Base-by-base conservation (phyloP, 1,140 invertebrate genomes). In the Leptoteleia sp. region DNA sequence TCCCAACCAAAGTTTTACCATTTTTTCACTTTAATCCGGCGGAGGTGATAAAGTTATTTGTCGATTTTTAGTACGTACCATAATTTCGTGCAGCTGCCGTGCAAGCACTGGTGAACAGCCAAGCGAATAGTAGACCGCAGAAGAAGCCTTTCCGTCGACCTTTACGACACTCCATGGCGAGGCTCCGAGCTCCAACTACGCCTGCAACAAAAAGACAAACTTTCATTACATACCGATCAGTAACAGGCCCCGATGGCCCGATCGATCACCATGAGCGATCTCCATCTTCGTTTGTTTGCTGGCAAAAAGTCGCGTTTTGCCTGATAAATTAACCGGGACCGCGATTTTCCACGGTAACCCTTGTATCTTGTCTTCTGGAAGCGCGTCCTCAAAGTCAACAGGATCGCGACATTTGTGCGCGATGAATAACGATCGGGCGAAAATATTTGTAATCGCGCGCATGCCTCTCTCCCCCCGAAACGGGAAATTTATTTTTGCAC, bases 121-220 rank as follows among this genome's bases (percentile, higher is more conserved):
- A 88, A 42, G 83, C 83, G 81, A 88, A 84, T 70, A 88, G 82
- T 79, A 88, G 81, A 64, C 85, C 83, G 76, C 84, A 82, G 52
- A 88, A 85, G 76, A 85, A 81, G 80, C 82, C 85, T 87, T 86
- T 88, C 83, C 85, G 86, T 83, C 86, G 86, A 87, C 82, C 84
- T 84, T 85, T 89, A 83, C 86, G 86, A 82, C 87, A 87, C 86
- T 88, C 86, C 87, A 89, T 88, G 83, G 81, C 87, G 83, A 84
- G 81, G 82, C 84, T 83, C 81, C 83, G 81, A 85, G 85, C 86
- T 87, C 83, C 82, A 84, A 88, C 87, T 89, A 88, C 84, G 86
- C 87, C 87, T 89, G 83, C 11, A 75, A 83, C 71, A 75, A 78
- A 65, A 75, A 81, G 11, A 22, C 12, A 15, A 37, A 31, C 27